Conservation (phyloP, 2,888 invertebrate genomes). For the Schizaphis graminum region DNA sequence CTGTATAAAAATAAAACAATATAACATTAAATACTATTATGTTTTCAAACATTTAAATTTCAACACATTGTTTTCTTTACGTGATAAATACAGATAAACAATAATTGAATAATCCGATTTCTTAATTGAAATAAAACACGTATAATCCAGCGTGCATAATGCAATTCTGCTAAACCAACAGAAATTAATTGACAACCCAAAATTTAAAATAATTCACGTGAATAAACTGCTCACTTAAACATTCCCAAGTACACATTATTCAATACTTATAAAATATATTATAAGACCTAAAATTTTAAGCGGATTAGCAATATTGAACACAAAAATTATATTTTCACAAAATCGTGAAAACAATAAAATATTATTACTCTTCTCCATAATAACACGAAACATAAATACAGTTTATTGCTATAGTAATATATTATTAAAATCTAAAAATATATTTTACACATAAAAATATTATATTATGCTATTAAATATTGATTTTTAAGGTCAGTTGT, state of each 20-base stretch:
- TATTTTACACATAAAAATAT: neutral
- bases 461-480: neutral
- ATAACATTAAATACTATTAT: neutral
- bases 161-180: neutral
- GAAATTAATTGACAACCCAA: neutral
- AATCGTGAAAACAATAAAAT: neutral
- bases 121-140: neutral
- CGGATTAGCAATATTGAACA: neutral
- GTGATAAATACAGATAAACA: neutral
- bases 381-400: neutral
- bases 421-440: neutral
- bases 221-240: neutral
- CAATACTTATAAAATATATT: neutral
- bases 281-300: neutral
- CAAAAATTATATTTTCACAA: neutral
- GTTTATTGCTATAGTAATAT: neutral
- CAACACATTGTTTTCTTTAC: neutral
- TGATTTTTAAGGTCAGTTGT: neutral
- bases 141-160: neutral
- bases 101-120: conserved; percentile 38
- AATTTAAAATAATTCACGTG: neutral
- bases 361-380: neutral
- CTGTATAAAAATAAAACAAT: neutral
- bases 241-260: neutral
- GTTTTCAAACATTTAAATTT: neutral